A percentile compares a stretch with the other conserved stretches of the same genome.
Evolutionary conservation across 37 sponge, comb jelly and placozoan species (phyloP).

Genomic region (Halichondria panicea): DNA sequence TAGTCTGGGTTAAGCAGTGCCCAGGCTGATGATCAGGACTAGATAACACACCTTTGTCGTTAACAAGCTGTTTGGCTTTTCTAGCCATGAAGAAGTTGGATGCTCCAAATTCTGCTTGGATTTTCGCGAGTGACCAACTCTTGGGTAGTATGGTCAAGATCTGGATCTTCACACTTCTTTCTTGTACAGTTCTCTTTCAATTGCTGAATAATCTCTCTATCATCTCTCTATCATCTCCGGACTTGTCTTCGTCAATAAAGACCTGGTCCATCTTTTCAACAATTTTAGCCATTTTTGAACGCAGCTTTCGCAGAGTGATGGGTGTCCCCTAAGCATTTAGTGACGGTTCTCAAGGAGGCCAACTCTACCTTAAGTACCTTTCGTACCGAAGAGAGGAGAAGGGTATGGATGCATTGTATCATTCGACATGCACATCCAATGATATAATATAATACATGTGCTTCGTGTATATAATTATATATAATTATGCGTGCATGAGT

Average conservation of each 20-base stretch:
- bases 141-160: constrained; percentile 33
- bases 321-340: too few relatives aligned
- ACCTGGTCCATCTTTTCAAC: neutral
- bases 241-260: neutral
- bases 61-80: constrained; percentile 31
- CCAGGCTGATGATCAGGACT: constrained; percentile 27
- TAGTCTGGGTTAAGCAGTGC: neutral
- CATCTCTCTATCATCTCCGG: constrained; percentile 43
- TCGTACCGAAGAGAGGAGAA: too few relatives aligned
- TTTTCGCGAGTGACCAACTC: constrained; percentile 27
- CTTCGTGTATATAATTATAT: too few relatives aligned
- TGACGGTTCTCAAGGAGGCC: too few relatives aligned
- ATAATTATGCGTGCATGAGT: too few relatives aligned
- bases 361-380: too few relatives aligned
- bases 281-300: constrained; percentile 2
- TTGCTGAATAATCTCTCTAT: constrained; percentile 44
- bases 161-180: constrained; percentile 31
- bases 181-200: constrained; percentile 37
- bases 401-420: too few relatives aligned
- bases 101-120: constrained; percentile 38
- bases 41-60: constrained; percentile 17
- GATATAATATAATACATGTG: too few relatives aligned
- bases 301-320: too few relatives aligned
- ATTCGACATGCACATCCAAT: too few relatives aligned
- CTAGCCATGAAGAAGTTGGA: constrained; percentile 22